Evolutionary conservation across 23 tunicate genomes (phyloP).

Genomic region (Trididemnum clinides): DNA sequence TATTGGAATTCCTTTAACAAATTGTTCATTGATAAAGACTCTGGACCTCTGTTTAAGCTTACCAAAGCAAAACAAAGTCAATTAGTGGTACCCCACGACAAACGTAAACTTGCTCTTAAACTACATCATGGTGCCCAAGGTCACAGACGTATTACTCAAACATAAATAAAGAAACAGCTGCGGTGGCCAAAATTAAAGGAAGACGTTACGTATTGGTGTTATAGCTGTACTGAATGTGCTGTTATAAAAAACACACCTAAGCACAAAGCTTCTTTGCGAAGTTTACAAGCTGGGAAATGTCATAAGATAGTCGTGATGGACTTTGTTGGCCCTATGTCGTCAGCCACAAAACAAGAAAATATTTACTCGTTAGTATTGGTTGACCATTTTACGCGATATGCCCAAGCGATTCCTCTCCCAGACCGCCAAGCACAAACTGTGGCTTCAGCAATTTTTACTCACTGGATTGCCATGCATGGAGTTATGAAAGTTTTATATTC

Average conservation of each 20-base stretch:
- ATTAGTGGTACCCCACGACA: background rate
- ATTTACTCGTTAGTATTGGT: background rate
- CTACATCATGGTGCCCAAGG: background rate
- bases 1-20: too few relatives aligned
- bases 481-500: too few relatives aligned
- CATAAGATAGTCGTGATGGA: background rate
- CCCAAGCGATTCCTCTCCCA: background rate
- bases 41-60: too few relatives aligned
- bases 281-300: background rate
- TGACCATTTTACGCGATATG: background rate
- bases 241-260: background rate
- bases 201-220: background rate
- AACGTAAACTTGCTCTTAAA: background rate
- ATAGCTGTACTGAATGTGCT: background rate
- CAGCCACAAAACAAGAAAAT: background rate
- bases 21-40: too few relatives aligned
- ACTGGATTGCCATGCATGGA: too few relatives aligned
- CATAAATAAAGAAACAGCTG: background rate
- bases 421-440: background rate
- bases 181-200: background rate
- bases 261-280: background rate
- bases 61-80: too few relatives aligned
- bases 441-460: background rate
- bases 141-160: background rate
- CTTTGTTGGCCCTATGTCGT: background rate